Percentiles rank a stretch among this genome's conserved stretches.
Conservation (phyloP, 2,797 vertebrate species). For the Fistularia tabacaria region DNA sequence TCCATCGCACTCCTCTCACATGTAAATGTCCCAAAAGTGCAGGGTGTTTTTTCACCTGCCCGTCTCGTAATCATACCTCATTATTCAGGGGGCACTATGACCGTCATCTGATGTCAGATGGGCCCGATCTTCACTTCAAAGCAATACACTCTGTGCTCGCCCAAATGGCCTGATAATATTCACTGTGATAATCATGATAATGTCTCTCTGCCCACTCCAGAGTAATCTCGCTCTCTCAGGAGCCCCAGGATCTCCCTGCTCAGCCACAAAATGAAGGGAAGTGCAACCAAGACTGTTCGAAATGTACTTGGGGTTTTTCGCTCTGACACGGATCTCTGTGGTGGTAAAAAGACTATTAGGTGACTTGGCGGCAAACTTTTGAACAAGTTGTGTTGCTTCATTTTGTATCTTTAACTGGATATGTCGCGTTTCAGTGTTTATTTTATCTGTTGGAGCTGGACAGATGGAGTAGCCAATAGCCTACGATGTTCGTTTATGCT, state of each 20-base stretch:
- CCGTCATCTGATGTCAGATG: constrained; percentile 50
- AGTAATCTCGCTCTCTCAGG: constrained; percentile 24
- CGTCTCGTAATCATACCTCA: constrained; percentile 45
- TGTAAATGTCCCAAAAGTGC: constrained; percentile 42
- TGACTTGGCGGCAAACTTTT: no score
- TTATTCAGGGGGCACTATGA: constrained; percentile 41
- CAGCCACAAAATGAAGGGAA: constrained; percentile 12
- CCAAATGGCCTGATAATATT: constrained; percentile 46
- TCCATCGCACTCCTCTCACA: constrained; percentile 32
- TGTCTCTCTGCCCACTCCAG: constrained; percentile 30
- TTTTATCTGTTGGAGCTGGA: no score
- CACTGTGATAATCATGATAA: constrained; percentile 34
- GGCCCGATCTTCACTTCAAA: constrained; percentile 58
- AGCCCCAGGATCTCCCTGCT: not conserved
- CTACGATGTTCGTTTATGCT: no score
- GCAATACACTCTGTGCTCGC: constrained; percentile 15
- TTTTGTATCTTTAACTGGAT: no score
- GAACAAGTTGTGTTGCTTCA: no score
- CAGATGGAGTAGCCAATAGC: no score
- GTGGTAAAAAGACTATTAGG: no score
- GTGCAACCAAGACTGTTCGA: not conserved
- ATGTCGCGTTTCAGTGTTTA: no score
- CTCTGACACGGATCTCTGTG: constrained; percentile 3
- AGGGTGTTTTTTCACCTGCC: constrained; percentile 41
- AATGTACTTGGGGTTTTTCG: constrained; percentile 13